phyloP scores from a whole-genome alignment of 2,797 vertebrate genomes.

The Phalloptychus januarius region DNA sequence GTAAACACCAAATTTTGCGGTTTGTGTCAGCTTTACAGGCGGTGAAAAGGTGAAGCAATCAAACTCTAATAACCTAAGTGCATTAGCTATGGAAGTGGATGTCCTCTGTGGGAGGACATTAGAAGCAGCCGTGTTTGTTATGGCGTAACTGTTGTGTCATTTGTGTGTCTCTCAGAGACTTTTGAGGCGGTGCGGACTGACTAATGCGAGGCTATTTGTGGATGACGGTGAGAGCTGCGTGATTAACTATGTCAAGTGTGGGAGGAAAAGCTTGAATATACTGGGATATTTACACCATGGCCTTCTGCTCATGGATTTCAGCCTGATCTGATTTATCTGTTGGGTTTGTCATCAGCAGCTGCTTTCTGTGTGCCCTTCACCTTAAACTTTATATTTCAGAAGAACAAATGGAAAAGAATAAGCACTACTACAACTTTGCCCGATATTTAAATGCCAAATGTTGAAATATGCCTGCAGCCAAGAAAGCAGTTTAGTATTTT shows the following conservation, averaged over 20 bases:
- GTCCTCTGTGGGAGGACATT: slow-evolving; percentile 32
- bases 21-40: slow-evolving; percentile 26
- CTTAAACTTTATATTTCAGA: slow-evolving; percentile 26
- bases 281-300: slow-evolving; percentile 43
- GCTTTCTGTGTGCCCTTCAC: slow-evolving; percentile 27
- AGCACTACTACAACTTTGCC: slow-evolving; percentile 2
- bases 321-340: slow-evolving; percentile 51
- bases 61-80: slow-evolving; percentile 24
- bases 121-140: slow-evolving; percentile 26
- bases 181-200: slow-evolving; percentile 46
- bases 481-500: neutral
- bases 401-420: slow-evolving; percentile 16
- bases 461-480: neutral
- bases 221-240: slow-evolving; percentile 49
- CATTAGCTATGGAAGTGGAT: slow-evolving; percentile 9
- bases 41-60: slow-evolving; percentile 6
- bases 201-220: slow-evolving; percentile 66
- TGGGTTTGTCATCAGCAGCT: slow-evolving; percentile 37
- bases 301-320: slow-evolving; percentile 45
- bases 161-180: slow-evolving; percentile 44
- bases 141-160: slow-evolving; percentile 45
- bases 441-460: slow-evolving; percentile 4
- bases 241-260: slow-evolving; percentile 70
- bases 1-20: slow-evolving; percentile 15
- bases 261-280: slow-evolving; percentile 55